phyloP scores from a whole-genome alignment of 2,888 invertebrate species.

The Cephus nigrinus region DNA sequence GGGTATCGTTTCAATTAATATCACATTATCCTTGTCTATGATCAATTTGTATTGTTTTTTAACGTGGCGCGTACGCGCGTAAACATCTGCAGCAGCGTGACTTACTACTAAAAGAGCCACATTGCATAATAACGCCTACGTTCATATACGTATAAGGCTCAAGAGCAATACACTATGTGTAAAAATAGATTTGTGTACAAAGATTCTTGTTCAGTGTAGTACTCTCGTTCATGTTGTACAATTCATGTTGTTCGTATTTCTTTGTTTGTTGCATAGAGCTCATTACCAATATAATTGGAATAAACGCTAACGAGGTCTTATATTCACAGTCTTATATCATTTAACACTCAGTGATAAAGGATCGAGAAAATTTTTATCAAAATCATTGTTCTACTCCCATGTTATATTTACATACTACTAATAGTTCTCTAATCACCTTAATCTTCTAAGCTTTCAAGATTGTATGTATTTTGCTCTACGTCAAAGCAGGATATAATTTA shows the following conservation, averaged over 20 bases:
- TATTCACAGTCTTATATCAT: neutral
- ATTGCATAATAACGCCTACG: too few relatives aligned
- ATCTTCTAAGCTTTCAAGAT: neutral
- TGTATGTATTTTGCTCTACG: neutral
- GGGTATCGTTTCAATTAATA: slow-evolving; percentile 46
- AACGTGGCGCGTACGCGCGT: neutral
- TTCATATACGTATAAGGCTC: too few relatives aligned
- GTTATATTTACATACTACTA: neutral
- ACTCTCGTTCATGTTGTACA: neutral
- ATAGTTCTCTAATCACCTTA: neutral
- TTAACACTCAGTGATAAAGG: neutral
- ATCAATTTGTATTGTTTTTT: slow-evolving; percentile 49
- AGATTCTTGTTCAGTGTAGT: neutral
- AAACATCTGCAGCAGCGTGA: neutral
- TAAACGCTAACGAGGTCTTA: neutral
- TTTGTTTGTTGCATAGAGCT: neutral
- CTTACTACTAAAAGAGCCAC: neutral
- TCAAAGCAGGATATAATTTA: neutral
- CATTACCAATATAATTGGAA: neutral
- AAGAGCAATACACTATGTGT: neutral
- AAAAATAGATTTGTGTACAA: neutral
- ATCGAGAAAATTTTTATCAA: neutral
- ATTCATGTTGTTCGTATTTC: neutral
- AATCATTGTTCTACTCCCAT: neutral
- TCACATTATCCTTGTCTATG: slow-evolving; percentile 47